phyloP scores from a whole-genome alignment of 2,888 invertebrate genomes.

The Yponomeuta plumbellus region DNA sequence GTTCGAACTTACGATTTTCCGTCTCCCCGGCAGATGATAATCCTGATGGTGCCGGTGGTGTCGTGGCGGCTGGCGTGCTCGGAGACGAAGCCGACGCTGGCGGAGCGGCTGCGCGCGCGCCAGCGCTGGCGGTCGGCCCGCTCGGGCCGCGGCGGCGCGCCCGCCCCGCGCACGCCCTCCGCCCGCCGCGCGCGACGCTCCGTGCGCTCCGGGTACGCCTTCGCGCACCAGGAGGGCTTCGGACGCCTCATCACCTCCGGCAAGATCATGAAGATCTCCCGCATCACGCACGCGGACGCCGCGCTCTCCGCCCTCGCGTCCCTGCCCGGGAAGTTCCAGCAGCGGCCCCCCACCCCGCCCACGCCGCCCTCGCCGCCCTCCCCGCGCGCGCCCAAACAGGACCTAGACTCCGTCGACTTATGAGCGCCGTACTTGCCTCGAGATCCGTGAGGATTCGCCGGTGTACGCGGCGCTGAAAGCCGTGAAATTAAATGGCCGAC shows the following conservation, averaged over 20 bases:
- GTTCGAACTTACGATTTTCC: background rate
- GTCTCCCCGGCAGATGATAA: slow-evolving; percentile 67
- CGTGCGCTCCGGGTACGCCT: slow-evolving; percentile 92
- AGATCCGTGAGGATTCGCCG: no score
- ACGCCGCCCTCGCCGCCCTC: slow-evolving; percentile 43
- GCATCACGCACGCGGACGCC: slow-evolving; percentile 86
- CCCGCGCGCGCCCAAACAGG: slow-evolving; percentile 81
- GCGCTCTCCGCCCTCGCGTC: slow-evolving; percentile 79
- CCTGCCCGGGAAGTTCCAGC: slow-evolving; percentile 78
- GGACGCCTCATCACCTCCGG: slow-evolving; percentile 98
- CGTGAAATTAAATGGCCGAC: no score
- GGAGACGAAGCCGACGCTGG: slow-evolving; percentile 92
- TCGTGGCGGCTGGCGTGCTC: slow-evolving; percentile 97
- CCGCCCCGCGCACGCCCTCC: slow-evolving; percentile 89
- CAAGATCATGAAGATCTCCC: slow-evolving; percentile 86
- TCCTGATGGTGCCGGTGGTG: slow-evolving; percentile 94
- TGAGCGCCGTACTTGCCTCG: slow-evolving; percentile 41
- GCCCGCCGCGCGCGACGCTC: slow-evolving; percentile 93
- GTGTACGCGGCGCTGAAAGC: no score
- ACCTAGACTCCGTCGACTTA: slow-evolving; percentile 84
- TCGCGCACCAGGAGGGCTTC: slow-evolving; percentile 92
- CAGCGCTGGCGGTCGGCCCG: slow-evolving; percentile 79
- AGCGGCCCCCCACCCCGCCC: slow-evolving; percentile 83
- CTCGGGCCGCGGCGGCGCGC: slow-evolving; percentile 83
- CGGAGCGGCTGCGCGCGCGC: slow-evolving; percentile 92